These are phyloP conservation scores for Gobio occitaniae DNA, from an alignment of 2,797 vertebrate genomes.

Conservation along the genomic window DNA sequence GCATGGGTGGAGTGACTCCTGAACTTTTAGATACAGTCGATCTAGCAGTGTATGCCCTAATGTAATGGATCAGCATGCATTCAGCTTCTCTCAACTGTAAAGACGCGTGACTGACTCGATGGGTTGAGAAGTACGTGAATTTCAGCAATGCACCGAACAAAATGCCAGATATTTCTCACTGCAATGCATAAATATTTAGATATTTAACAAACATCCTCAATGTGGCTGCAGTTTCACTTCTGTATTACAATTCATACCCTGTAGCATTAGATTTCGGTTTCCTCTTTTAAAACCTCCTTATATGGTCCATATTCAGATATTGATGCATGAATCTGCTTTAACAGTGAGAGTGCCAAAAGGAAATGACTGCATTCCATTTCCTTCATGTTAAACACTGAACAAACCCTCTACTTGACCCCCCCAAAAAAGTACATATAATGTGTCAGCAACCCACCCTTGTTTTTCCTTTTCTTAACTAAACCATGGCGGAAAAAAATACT, in stretches of 20 bases:
- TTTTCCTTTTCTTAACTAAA: not conserved
- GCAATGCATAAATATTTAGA: conserved; percentile 8
- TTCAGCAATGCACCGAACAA: not conserved
- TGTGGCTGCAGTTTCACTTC: conserved; percentile 9
- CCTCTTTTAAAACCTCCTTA: conserved; percentile 19
- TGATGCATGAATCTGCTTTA: conserved; percentile 3
- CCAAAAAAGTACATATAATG: not conserved
- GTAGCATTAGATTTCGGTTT: not conserved
- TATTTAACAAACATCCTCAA: conserved; percentile 15
- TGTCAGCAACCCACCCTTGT: not conserved
- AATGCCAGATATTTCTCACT: not conserved
- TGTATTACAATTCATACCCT: not conserved
- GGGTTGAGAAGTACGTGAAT: not conserved
- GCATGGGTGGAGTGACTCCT: conserved; percentile 21
- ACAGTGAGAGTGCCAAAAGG: conserved; percentile 9
- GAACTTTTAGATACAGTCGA: not conserved
- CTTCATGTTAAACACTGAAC: not conserved
- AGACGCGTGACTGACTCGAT: not conserved
- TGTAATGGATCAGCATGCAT: not conserved
- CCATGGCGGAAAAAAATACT: not conserved
- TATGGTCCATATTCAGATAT: conserved; percentile 19
- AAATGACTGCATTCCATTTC: conserved; percentile 32
- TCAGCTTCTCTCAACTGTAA: not conserved
- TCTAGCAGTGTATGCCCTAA: not conserved
- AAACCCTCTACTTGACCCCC: not conserved